These are phyloP conservation scores for Rhabdomys pumilio DNA, from an alignment of 2,797 vertebrate species.

Conservation along the genomic window DNA sequence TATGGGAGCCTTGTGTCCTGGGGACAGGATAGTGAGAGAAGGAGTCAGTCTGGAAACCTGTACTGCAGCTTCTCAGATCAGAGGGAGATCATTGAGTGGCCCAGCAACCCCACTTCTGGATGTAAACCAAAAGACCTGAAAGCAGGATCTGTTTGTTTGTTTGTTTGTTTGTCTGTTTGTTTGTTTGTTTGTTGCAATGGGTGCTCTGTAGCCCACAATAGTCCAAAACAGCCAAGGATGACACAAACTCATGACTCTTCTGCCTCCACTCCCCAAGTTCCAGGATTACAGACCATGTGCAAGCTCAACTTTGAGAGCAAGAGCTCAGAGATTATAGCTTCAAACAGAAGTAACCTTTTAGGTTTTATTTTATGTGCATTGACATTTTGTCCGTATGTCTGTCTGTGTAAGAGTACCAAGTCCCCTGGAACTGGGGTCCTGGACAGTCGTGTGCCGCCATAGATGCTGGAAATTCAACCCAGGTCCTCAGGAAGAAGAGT, in stretches of 20 bases:
- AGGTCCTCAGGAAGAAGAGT: background rate
- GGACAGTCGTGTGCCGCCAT: background rate
- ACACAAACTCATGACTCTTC: background rate
- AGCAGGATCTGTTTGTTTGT: background rate
- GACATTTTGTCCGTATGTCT: background rate
- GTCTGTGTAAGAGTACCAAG: background rate
- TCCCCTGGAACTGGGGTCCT: background rate
- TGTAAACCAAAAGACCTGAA: background rate
- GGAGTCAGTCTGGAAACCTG: background rate
- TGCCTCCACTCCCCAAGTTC: background rate
- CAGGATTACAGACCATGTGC: background rate
- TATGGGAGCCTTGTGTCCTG: background rate
- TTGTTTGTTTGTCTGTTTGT: background rate
- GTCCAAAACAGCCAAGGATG: background rate
- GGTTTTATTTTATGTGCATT: background rate
- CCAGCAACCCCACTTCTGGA: background rate
- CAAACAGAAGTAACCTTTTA: background rate
- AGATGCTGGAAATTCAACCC: background rate
- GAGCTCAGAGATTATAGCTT: background rate
- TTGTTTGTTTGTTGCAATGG: background rate
- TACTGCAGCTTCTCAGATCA: background rate
- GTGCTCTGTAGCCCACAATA: background rate
- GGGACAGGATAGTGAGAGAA: background rate
- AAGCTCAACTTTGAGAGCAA: background rate
- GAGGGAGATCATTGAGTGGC: background rate